Percentiles rank a stretch among this genome's conserved stretches.
Evolutionary conservation across 2,888 invertebrate species (phyloP).

Genomic region (Agriopis leucophaearia): DNA sequence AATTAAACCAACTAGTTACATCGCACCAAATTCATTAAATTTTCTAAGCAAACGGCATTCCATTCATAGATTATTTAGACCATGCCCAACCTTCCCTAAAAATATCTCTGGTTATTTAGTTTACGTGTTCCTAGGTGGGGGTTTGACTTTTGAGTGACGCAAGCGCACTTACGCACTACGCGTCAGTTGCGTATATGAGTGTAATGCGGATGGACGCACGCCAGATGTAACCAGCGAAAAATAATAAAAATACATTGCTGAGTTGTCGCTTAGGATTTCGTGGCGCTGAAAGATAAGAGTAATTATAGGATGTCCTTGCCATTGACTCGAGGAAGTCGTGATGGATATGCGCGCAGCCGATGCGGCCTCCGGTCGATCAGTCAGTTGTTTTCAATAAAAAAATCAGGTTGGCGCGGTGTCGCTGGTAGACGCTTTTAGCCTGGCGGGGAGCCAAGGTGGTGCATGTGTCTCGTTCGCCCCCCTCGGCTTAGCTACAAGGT

Average conservation of each 20-base stretch:
- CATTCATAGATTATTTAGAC: slow-evolving; percentile 30
- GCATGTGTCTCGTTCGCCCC: slow-evolving; percentile 71
- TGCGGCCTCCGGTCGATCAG: slow-evolving; percentile 74
- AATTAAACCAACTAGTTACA: background rate
- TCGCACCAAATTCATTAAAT: slow-evolving; percentile 5
- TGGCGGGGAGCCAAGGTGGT: slow-evolving; percentile 76
- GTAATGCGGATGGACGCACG: slow-evolving; percentile 60
- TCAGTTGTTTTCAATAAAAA: slow-evolving; percentile 84
- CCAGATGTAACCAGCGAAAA: slow-evolving; percentile 59
- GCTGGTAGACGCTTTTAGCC: slow-evolving; percentile 79
- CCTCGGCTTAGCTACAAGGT: slow-evolving; percentile 75
- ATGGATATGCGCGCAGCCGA: slow-evolving; percentile 75
- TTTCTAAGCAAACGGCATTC: slow-evolving; percentile 3
- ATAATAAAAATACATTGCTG: slow-evolving; percentile 49
- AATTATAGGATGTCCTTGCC: slow-evolving; percentile 83
- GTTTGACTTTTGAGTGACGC: slow-evolving; percentile 57
- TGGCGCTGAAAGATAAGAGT: slow-evolving; percentile 70
- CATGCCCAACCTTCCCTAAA: slow-evolving; percentile 40
- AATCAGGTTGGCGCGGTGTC: slow-evolving; percentile 80
- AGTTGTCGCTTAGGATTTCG: slow-evolving; percentile 65
- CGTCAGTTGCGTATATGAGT: slow-evolving; percentile 56
- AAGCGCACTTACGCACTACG: slow-evolving; percentile 47
- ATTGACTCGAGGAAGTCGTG: slow-evolving; percentile 82
- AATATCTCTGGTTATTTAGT: slow-evolving; percentile 38
- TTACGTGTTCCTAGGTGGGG: slow-evolving; percentile 31